Percentiles rank a stretch among this genome's conserved stretches.
These are phyloP conservation scores for Alosa alosa DNA, from an alignment of 2,113 vertebrate genomes.

Conservation along the genomic window DNA sequence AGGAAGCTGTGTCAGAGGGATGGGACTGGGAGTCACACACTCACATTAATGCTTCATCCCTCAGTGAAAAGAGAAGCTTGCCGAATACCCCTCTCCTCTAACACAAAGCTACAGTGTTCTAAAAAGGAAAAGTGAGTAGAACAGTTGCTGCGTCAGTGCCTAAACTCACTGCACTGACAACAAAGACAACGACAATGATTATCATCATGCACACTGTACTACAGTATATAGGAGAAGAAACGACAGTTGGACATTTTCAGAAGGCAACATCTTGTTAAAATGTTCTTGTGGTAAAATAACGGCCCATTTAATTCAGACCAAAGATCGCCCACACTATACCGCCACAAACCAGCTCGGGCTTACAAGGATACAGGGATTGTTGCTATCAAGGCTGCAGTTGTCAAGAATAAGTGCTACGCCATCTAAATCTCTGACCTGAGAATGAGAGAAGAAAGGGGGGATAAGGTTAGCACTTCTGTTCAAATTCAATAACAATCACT, in stretches of 20 bases:
- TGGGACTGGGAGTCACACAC: conserved; percentile 13
- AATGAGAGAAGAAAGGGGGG: conserved; percentile 11
- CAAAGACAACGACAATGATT: neutral
- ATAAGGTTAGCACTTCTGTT: neutral
- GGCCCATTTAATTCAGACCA: neutral
- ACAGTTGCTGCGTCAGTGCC: conserved; percentile 1
- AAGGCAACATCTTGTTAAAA: neutral
- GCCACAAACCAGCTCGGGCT: neutral
- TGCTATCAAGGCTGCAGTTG: conserved; percentile 90
- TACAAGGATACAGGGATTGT: conserved; percentile 97
- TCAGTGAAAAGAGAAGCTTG: conserved; percentile 42
- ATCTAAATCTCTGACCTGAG: conserved; percentile 84
- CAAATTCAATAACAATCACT: neutral
- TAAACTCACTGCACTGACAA: conserved; percentile 21
- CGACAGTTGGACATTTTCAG: neutral
- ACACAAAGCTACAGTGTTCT: conserved; percentile 30
- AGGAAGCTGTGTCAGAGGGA: neutral
- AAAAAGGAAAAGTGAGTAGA: neutral
- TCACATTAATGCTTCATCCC: conserved; percentile 43
- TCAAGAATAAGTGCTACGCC: conserved; percentile 91
- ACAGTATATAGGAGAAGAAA: neutral
- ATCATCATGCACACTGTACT: too few relatives aligned
- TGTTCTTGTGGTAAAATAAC: neutral
- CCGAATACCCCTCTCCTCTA: conserved; percentile 21
- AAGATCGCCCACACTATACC: neutral